Evolutionary conservation across 2,797 vertebrate species (phyloP).

Genomic region (Erpetoichthys calabaricus): DNA sequence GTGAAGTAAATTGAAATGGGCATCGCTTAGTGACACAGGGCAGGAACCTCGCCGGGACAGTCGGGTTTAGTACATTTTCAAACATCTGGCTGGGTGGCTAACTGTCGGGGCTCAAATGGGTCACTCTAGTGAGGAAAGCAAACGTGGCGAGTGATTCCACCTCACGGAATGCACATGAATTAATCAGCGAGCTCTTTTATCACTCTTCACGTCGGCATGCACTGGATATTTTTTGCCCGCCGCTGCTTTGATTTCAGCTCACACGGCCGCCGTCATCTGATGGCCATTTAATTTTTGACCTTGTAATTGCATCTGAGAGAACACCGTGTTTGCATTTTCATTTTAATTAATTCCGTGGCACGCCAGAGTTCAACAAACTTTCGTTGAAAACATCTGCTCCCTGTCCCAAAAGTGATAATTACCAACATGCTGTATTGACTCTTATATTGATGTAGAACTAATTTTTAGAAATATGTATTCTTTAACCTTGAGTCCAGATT

Average conservation of each 20-base stretch:
- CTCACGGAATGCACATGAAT: no score
- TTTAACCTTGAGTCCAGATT: slow-evolving; percentile 47
- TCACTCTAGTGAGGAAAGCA: slow-evolving; percentile 12
- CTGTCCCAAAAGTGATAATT: slow-evolving; percentile 63
- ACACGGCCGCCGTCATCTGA: neutral
- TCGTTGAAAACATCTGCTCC: slow-evolving; percentile 46
- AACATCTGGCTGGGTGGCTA: no score
- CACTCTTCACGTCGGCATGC: no score
- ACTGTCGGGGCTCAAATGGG: no score
- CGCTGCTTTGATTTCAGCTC: no score
- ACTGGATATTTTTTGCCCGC: no score
- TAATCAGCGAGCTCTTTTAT: no score
- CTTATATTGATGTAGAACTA: slow-evolving; percentile 53
- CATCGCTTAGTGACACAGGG: no score
- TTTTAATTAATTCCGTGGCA: neutral
- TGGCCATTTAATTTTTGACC: slow-evolving; percentile 1
- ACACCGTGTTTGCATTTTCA: neutral
- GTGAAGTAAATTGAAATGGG: no score
- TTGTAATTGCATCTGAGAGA: slow-evolving; percentile 1
- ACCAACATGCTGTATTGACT: slow-evolving; percentile 57
- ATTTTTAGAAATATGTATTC: slow-evolving; percentile 44
- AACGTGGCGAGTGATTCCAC: slow-evolving; percentile 4
- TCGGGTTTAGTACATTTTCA: no score
- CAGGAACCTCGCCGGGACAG: no score
- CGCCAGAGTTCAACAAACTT: slow-evolving; percentile 41